Base-by-base conservation (phyloP, 2,113 vertebrate genomes). In the Martes martes region DNA sequence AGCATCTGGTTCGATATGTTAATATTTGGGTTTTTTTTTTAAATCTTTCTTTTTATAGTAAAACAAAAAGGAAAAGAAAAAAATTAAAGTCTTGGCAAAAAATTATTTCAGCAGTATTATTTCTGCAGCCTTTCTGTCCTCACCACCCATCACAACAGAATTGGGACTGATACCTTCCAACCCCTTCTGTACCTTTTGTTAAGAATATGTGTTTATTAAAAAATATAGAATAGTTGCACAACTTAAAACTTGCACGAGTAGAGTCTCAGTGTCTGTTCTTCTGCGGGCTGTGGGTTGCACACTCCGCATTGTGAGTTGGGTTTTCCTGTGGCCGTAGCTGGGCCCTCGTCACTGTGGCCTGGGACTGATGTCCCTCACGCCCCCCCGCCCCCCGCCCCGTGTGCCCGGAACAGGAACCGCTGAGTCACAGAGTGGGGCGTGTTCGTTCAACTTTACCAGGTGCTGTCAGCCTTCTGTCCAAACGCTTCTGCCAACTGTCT, bases 361-460 rank as follows among this genome's bases (percentile, higher is more conserved):
- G 31, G 65, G 31, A 67, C 7, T 67, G 14, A 67, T 8, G 65
- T n/a, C 6, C 21, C 71, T 73, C 71, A 4, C 1, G 0, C 13
- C 36, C n/a, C 4, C 55, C n/a, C 16, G 5, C 11, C 0, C 13
- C 71, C 23, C 4, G 14, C 52, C 16, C 39, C 5, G 0, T 31
- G 57, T 16, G 33, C 59, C 82, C 7, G 19, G 82, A 19, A 14
- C 39, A 2, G 57, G 39, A 21, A 13, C 18, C 57, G 39, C 28
- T 7, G 78, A 55, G 28, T 28, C 47, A 4, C 50, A 55, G 19
- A 50, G 13, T 31, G 39, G 52, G 31, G 11, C 5, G 13, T 21
- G 33, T 39, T 59, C 55, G 11, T 39, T 59, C 55, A 11, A 2
- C 10, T 39, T 39, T 15, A 28, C 55, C 7, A 39, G 55, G 23